Base-by-base conservation (phyloP, 2,797 vertebrate species). In the Gymnothorax javanicus region DNA sequence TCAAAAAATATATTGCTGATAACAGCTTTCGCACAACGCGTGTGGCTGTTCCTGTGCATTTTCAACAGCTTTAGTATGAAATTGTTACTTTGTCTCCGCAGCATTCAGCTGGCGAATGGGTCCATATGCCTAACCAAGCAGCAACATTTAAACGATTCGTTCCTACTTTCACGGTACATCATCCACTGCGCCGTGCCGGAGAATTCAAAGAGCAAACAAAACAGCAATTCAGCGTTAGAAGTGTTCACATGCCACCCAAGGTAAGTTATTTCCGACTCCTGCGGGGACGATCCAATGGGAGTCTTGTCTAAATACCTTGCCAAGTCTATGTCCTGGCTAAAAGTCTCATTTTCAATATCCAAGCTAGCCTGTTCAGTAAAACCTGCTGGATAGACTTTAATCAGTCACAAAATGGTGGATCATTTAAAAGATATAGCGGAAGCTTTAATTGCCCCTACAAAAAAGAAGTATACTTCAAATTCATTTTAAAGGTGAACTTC, bases 141-240 rank as follows among this genome's bases (percentile, higher is more conserved):
- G 75, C 91, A 90, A 93, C 75, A 93, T 94, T 95, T 90, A 90
- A 94, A 91, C 95, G 91, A 96, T 96, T 96, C 94, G 95, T 95
- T 95, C 95, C 95, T 93, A 93, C 84, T 96, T 95, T 96, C 96
- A 97, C 95, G 95, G 95, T 96, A 92, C 95, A 86, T 92, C 95
- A 94, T 94, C 93, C 91, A 62, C 88, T 92, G 94, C 93, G 92
- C 91, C 91, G 58, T 84, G 92, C 92, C 91, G 90, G 91, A 89
- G 90, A 90, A 87, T 90, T 95, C 90, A 96, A 95, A 95, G 59
- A 92, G 85, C 73, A 89, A 92, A 95, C 94, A 94, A 96, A 96
- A 94, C 91, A 89, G 87, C 94, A 94, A 95, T 95, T 95, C 94
- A 95, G 87, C 87, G 90, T 85, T 86, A 91, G 87, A 92, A 93